A percentile compares a stretch with the other conserved stretches of the same genome.
phyloP scores from a whole-genome alignment of 2,797 vertebrate species.

The Mormyrops attenuatus region DNA sequence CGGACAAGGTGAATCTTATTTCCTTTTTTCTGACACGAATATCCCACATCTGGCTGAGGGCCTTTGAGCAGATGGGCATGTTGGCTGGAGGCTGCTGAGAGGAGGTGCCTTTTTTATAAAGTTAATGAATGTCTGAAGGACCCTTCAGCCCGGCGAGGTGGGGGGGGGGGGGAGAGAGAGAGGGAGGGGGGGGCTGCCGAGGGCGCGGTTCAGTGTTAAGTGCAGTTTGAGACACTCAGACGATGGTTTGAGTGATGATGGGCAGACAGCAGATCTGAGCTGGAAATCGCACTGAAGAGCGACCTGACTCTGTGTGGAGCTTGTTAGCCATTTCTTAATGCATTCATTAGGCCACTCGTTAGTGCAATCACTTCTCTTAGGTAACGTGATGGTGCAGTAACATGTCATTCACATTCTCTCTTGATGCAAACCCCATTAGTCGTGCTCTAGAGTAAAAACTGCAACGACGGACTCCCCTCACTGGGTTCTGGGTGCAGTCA shows the following conservation, averaged over 20 bases:
- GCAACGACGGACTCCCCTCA: not conserved
- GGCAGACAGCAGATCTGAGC: not conserved
- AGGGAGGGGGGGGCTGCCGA: constrained; percentile 27
- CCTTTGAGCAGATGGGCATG: constrained; percentile 65
- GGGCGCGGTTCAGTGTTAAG: constrained; percentile 62
- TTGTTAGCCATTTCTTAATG: constrained; percentile 29
- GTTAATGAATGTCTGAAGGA: constrained; percentile 73
- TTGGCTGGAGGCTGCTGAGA: constrained; percentile 55
- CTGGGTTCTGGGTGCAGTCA: not conserved
- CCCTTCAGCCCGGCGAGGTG: constrained; percentile 52
- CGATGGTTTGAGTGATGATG: not conserved
- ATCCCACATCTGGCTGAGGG: constrained; percentile 62
- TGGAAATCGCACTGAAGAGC: not conserved
- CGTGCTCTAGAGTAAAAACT: not conserved
- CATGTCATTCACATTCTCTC: not conserved
- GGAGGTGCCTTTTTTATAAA: constrained; percentile 70
- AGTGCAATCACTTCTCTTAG: not conserved
- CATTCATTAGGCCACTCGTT: not conserved
- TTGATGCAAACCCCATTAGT: not conserved
- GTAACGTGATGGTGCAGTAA: not conserved
- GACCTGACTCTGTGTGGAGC: constrained; percentile 36
- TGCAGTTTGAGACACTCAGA: constrained; percentile 53
- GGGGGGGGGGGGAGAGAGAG: not conserved
- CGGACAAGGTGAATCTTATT: constrained; percentile 43
- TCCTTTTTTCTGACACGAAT: constrained; percentile 53